Conservation (phyloP, 2,888 invertebrate species). For the Scotopteryx bipunctaria region DNA sequence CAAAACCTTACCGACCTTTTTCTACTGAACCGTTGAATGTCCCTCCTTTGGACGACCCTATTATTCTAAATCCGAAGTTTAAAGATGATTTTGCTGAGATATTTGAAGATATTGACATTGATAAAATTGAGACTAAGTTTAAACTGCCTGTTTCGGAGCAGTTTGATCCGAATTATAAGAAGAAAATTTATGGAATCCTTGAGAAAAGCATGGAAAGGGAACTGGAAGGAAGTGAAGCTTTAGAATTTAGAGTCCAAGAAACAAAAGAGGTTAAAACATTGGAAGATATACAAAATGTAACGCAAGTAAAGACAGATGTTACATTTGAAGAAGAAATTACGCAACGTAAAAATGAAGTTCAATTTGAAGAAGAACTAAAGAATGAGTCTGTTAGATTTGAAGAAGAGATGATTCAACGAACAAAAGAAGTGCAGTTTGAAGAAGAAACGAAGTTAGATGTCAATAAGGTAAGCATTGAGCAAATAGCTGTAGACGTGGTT, state of each 20-base stretch:
- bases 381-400: too few species aligned
- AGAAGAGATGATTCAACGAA: too few species aligned
- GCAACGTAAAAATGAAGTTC: conserved; percentile 37
- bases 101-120: conserved; percentile 38
- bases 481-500: conserved; percentile 59
- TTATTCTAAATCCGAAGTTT: conserved; percentile 65
- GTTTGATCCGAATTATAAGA: conserved; percentile 60
- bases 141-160: conserved; percentile 69
- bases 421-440: conserved; percentile 43
- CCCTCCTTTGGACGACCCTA: conserved; percentile 66
- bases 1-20: conserved; percentile 66
- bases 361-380: conserved; percentile 48
- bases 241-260: conserved; percentile 2
- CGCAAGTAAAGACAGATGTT: conserved; percentile 31
- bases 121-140: conserved; percentile 52
- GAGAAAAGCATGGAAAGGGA: conserved; percentile 27
- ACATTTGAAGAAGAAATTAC: conserved; percentile 48
- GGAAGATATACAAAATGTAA: conserved; percentile 33
- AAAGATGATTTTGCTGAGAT: conserved; percentile 56
- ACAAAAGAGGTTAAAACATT: conserved; percentile 24
- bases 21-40: conserved; percentile 64
- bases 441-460: conserved; percentile 52
- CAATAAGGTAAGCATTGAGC: conserved; percentile 60
- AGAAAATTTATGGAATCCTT: conserved; percentile 28
- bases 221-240: not conserved